phyloP scores from a whole-genome alignment of 2,113 vertebrate genomes.

The Gadus chalcogrammus region DNA sequence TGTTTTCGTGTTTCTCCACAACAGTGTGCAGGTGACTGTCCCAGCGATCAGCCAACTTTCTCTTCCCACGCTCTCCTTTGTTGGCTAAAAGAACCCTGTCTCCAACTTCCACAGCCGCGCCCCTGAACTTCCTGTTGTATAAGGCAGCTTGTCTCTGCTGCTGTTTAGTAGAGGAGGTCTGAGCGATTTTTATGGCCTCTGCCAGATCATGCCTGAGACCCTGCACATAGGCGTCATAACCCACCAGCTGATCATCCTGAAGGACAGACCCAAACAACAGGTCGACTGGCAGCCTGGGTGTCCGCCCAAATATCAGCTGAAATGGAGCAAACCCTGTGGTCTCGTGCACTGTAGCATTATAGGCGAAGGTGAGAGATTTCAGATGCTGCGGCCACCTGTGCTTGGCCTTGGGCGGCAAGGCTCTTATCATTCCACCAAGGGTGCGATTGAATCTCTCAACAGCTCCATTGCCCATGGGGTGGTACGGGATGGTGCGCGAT shows the following conservation, averaged over 20 bases:
- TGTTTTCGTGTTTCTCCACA: no score
- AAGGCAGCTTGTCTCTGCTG: no score
- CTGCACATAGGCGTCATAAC: constrained; percentile 8
- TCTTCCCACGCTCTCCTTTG: constrained; percentile 4
- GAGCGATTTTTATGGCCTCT: constrained; percentile 13
- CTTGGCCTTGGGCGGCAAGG: constrained; percentile 17
- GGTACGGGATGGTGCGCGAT: neutral
- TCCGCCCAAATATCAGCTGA: no score
- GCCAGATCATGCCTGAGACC: constrained; percentile 1
- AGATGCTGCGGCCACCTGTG: constrained; percentile 16
- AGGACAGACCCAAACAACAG: no score
- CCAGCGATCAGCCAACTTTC: constrained; percentile 18
- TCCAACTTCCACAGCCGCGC: constrained; percentile 3
- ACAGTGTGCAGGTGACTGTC: neutral
- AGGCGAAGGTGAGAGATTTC: constrained; percentile 7
- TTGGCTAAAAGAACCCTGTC: constrained; percentile 21
- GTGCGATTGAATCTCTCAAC: constrained; percentile 1
- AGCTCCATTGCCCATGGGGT: neutral
- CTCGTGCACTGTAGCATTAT: neutral
- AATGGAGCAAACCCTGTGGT: constrained; percentile 1
- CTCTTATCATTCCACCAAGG: constrained; percentile 12
- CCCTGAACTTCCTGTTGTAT: neutral
- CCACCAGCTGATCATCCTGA: neutral
- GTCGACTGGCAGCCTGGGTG: no score
- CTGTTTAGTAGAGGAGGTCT: neutral